These are phyloP conservation scores for Lota lota DNA, from an alignment of 2,113 vertebrate species.

Conservation along the genomic window DNA sequence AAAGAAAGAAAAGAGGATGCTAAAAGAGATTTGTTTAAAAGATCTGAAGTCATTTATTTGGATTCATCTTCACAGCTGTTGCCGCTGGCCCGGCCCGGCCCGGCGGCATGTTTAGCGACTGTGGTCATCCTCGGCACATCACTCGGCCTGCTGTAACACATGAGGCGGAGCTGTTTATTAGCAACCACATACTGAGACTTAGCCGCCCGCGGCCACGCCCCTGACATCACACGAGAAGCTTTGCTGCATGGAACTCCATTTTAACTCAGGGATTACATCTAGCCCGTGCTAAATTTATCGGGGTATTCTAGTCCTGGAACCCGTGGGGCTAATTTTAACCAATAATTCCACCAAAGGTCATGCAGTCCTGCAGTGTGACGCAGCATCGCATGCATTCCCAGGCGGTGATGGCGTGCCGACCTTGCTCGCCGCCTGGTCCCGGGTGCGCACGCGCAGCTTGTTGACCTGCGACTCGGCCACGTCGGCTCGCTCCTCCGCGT, in stretches of 20 bases:
- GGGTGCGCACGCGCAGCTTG: slow-evolving; percentile 82
- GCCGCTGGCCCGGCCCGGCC: slow-evolving; percentile 42
- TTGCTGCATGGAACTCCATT: slow-evolving; percentile 36
- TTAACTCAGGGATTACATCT: slow-evolving; percentile 40
- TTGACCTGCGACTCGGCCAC: slow-evolving; percentile 88
- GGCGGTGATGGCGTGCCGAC: slow-evolving; percentile 58
- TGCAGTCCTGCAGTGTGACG: neutral
- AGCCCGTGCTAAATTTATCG: slow-evolving; percentile 40
- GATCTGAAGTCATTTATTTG: slow-evolving; percentile 50
- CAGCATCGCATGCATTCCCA: slow-evolving; percentile 8
- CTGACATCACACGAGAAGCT: slow-evolving; percentile 40
- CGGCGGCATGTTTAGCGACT: slow-evolving; percentile 22
- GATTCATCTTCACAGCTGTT: slow-evolving; percentile 52
- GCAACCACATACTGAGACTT: slow-evolving; percentile 43
- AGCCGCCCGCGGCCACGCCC: slow-evolving; percentile 26
- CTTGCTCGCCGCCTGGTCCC: slow-evolving; percentile 83
- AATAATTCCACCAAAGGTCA: slow-evolving; percentile 48
- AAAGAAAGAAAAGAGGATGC: neutral
- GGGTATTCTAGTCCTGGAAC: slow-evolving; percentile 15
- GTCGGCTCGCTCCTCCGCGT: slow-evolving; percentile 86
- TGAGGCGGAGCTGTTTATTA: slow-evolving; percentile 49
- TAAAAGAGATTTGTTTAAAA: neutral
- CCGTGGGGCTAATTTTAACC: slow-evolving; percentile 40
- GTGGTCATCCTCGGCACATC: slow-evolving; percentile 30
- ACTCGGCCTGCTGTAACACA: slow-evolving; percentile 64